A percentile compares a stretch with the other conserved stretches of the same genome.
Conservation (phyloP, 2,113 vertebrate species). For the Cheirogaleus medius region DNA sequence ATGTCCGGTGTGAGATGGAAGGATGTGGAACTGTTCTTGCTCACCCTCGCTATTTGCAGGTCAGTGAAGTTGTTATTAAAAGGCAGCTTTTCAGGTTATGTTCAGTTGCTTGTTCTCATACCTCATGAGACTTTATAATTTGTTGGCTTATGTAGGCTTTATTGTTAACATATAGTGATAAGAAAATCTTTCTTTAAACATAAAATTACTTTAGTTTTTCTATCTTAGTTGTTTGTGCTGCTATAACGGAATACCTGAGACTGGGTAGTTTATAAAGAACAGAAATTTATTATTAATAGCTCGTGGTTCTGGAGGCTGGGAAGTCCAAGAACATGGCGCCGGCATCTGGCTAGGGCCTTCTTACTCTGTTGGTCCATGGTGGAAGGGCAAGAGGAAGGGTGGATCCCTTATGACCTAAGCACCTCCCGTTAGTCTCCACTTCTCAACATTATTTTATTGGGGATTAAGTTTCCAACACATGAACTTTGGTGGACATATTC, state of each 20-base stretch:
- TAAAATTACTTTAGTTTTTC: neutral
- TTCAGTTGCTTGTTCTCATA: neutral
- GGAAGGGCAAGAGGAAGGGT: neutral
- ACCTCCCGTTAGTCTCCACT: neutral
- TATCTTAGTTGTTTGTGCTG: neutral
- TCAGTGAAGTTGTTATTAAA: conserved; percentile 68
- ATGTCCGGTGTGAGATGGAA: conserved; percentile 98
- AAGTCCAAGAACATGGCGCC: neutral
- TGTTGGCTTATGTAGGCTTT: neutral
- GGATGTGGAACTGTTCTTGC: conserved; percentile 97
- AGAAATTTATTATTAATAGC: neutral
- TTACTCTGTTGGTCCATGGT: neutral
- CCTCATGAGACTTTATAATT: neutral
- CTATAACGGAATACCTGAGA: neutral
- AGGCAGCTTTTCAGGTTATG: neutral
- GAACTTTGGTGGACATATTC: neutral
- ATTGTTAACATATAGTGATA: neutral
- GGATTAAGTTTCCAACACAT: neutral
- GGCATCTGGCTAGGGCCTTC: neutral
- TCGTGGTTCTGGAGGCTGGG: neutral
- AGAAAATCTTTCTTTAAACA: neutral
- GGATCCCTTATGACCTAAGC: neutral
- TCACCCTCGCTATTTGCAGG: conserved; percentile 97
- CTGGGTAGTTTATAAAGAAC: neutral
- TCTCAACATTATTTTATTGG: neutral